Percentiles rank a stretch among this genome's conserved stretches.
Evolutionary conservation across 1,140 invertebrate genomes (phyloP).

Genomic region (Hycleus phaleratus): DNA sequence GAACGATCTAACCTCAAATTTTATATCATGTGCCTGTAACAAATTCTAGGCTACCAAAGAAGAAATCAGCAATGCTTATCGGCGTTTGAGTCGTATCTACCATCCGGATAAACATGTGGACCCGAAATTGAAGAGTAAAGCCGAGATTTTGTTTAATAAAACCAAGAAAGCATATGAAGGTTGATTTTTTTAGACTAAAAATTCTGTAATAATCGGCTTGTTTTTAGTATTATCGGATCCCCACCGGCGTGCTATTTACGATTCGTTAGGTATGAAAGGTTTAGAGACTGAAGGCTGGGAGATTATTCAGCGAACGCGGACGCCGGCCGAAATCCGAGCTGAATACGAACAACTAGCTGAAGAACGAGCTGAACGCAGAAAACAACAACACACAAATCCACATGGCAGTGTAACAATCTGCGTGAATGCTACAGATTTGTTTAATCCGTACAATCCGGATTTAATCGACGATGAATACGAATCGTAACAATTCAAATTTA

Average conservation of each 20-base stretch:
- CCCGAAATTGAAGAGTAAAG: constrained; percentile 71
- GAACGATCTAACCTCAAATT: constrained; percentile 20
- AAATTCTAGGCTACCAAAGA: constrained; percentile 69
- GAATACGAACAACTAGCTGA: constrained; percentile 81
- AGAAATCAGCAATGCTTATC: constrained; percentile 87
- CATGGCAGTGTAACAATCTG: constrained; percentile 78
- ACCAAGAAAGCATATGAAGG: constrained; percentile 91
- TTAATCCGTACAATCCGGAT: constrained; percentile 68
- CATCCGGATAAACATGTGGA: constrained; percentile 93
- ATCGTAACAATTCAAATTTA: constrained; percentile 25
- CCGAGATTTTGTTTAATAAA: constrained; percentile 85
- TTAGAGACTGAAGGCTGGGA: constrained; percentile 89
- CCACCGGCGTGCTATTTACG: constrained; percentile 73
- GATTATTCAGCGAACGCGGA: constrained; percentile 80
- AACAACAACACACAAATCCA: constrained; percentile 86
- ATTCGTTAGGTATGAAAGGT: constrained; percentile 68
- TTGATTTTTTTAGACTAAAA: constrained; percentile 34
- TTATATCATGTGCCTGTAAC: constrained; percentile 11
- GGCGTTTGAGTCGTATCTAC: constrained; percentile 80
- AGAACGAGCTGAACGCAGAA: constrained; percentile 72
- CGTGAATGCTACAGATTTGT: constrained; percentile 89
- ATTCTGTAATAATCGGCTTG: not conserved
- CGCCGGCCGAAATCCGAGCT: constrained; percentile 87
- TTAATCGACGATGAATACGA: constrained; percentile 35
- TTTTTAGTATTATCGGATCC: constrained; percentile 65